These are phyloP conservation scores for Sinocyclocheilus rhinocerous DNA, from an alignment of 2,113 vertebrate species.

Conservation along the genomic window DNA sequence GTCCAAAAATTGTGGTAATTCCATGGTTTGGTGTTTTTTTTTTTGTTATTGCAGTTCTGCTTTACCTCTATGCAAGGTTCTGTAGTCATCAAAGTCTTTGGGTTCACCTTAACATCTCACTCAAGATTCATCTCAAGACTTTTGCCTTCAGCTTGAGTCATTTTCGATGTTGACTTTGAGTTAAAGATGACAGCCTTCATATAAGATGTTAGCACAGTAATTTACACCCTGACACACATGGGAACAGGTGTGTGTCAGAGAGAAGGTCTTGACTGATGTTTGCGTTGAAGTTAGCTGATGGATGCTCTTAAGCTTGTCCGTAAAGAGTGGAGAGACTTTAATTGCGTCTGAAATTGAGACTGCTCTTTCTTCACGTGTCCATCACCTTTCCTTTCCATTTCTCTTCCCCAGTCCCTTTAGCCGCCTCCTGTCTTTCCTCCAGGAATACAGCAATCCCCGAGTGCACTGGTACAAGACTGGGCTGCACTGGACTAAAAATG, in stretches of 20 bases:
- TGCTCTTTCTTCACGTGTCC: constrained; percentile 20
- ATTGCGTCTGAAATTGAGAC: constrained; percentile 37
- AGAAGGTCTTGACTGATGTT: constrained; percentile 36
- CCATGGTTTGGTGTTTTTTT: not conserved
- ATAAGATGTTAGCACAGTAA: constrained; percentile 7
- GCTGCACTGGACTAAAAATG: no score
- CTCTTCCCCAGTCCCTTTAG: not conserved
- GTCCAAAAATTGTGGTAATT: not conserved
- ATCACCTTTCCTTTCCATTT: constrained; percentile 9
- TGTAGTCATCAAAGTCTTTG: constrained; percentile 8
- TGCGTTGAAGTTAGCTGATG: constrained; percentile 27
- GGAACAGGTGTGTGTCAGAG: not conserved
- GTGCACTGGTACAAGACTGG: not conserved
- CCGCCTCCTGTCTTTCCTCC: not conserved
- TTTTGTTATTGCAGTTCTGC: not conserved
- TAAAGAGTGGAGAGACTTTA: constrained; percentile 38
- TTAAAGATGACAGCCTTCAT: constrained; percentile 18
- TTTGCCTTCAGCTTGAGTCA: not conserved
- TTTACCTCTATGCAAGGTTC: not conserved
- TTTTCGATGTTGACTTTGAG: constrained; percentile 11
- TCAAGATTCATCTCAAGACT: not conserved
- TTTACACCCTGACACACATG: not conserved
- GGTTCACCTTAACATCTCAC: not conserved
- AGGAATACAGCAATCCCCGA: not conserved
- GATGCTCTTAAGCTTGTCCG: constrained; percentile 33